Conservation (phyloP, 1,140 invertebrate genomes). For the Nasonia vitripennis region DNA sequence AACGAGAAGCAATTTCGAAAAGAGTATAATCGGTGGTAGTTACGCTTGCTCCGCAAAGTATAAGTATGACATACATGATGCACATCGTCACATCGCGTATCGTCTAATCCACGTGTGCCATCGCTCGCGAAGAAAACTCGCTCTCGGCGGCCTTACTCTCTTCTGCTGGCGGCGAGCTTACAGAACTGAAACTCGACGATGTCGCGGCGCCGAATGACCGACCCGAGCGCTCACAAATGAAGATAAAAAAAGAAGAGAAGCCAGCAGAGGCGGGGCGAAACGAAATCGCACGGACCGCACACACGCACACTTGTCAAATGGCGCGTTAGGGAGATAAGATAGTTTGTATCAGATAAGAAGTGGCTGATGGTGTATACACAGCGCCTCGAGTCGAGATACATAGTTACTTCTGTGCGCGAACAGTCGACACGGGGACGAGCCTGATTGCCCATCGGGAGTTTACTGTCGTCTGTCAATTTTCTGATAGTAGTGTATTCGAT, state of each 20-base stretch:
- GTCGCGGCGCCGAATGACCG: not conserved
- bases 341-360: not conserved
- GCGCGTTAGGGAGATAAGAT: not conserved
- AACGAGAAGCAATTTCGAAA: not conserved
- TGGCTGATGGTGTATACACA: not conserved
- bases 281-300: not conserved
- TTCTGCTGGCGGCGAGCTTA: not conserved
- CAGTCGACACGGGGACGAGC: not conserved
- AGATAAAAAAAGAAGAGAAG: not conserved
- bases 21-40: not conserved
- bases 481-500: no score
- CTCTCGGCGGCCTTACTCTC: no score
- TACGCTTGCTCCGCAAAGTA: not conserved
- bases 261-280: not conserved
- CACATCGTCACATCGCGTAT: not conserved
- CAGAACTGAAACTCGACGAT: not conserved
- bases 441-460: not conserved
- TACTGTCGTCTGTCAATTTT: not conserved
- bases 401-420: not conserved
- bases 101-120: no score
- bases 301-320: not conserved
- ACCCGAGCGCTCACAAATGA: not conserved
- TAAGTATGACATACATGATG: conserved; percentile 25
- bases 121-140: no score
- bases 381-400: not conserved